Conservation (phyloP, 2,797 vertebrate genomes). For the Hoplostethus atlanticus region DNA sequence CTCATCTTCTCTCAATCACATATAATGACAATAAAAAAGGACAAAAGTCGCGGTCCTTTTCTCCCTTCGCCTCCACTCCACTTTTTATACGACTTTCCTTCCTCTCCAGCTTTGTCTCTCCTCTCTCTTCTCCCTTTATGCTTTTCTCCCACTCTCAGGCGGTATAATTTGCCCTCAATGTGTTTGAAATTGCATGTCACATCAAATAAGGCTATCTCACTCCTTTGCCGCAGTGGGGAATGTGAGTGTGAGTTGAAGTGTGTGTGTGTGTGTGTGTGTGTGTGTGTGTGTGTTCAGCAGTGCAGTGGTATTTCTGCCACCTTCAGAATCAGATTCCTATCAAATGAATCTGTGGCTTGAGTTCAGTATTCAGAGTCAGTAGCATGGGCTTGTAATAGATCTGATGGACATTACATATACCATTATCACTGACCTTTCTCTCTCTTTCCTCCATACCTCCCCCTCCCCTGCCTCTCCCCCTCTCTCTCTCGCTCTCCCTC, state of each 20-base stretch:
- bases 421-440: constrained; percentile 75
- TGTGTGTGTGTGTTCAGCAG: neutral
- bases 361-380: constrained; percentile 71
- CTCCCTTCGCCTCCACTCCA: neutral
- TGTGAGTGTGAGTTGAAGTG: constrained; percentile 12
- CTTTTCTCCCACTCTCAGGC: constrained; percentile 33
- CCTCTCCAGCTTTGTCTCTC: constrained; percentile 4
- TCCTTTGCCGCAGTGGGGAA: constrained; percentile 14
- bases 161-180: constrained; percentile 65
- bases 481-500: constrained; percentile 43
- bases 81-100: neutral
- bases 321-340: constrained; percentile 61
- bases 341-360: constrained; percentile 60
- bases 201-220: constrained; percentile 71
- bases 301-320: constrained; percentile 43
- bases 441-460: constrained; percentile 45
- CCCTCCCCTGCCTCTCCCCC: constrained; percentile 27
- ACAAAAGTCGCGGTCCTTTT: constrained; percentile 5
- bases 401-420: constrained; percentile 63
- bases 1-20: neutral
- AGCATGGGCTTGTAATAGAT: constrained; percentile 59
- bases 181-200: constrained; percentile 79
- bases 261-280: constrained; percentile 22
- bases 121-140: constrained; percentile 16
- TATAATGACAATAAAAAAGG: neutral